These are phyloP conservation scores for Bembecia ichneumoniformis DNA, from an alignment of 2,888 invertebrate genomes.

Conservation along the genomic window DNA sequence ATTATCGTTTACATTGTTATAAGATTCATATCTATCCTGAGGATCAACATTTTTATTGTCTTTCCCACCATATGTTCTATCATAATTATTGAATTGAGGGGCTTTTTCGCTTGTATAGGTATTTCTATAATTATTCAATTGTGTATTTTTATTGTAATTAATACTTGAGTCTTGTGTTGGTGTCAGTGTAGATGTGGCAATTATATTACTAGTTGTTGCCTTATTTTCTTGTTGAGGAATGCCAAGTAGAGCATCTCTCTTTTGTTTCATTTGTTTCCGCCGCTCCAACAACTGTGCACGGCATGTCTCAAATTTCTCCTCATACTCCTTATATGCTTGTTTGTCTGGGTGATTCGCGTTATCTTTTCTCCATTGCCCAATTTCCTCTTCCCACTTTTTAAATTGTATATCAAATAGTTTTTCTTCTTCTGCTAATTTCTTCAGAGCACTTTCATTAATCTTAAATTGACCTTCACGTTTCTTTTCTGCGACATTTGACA, in stretches of 20 bases:
- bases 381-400: conserved; percentile 92
- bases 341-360: conserved; percentile 94
- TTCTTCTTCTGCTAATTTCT: conserved; percentile 76
- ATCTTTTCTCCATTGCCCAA: conserved; percentile 91
- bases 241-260: conserved; percentile 53
- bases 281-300: conserved; percentile 83
- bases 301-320: conserved; percentile 90
- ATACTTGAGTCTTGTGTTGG: conserved; percentile 22
- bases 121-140: conserved; percentile 13
- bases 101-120: conserved; percentile 20
- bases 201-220: conserved; percentile 5
- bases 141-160: conserved; percentile 15
- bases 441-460: conserved; percentile 47
- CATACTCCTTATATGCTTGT: conserved; percentile 87
- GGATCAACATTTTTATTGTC: conserved; percentile 23
- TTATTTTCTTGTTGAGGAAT: conserved; percentile 24
- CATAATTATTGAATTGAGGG: conserved; percentile 23
- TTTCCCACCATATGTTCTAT: background rate
- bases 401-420: conserved; percentile 91
- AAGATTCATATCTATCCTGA: conserved; percentile 38
- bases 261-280: conserved; percentile 85
- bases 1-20: conserved; percentile 20
- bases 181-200: conserved; percentile 9
- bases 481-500: background rate
- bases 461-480: background rate